phyloP scores from a whole-genome alignment of 1,140 invertebrate genomes.

The Bombus polaris region DNA sequence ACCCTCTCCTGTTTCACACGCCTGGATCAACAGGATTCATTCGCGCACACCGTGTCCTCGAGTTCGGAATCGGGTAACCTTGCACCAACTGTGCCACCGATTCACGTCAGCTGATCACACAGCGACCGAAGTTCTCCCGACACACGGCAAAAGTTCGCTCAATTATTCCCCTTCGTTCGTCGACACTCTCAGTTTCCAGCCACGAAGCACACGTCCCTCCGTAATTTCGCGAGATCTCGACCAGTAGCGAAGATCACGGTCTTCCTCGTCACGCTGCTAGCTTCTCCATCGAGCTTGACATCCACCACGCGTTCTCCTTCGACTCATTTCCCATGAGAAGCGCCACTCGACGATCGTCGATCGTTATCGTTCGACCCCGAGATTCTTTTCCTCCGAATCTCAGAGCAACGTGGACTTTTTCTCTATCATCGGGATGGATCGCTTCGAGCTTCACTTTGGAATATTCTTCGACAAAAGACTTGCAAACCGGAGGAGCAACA shows the following conservation, averaged over 20 bases:
- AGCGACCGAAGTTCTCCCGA: constrained; percentile 24
- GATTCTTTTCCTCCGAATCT: not conserved
- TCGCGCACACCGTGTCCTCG: constrained; percentile 15
- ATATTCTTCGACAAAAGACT: not conserved
- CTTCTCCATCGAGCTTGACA: constrained; percentile 54
- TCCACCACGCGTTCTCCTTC: constrained; percentile 14
- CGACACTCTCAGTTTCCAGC: not conserved
- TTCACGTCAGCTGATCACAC: constrained; percentile 34
- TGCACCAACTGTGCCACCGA: constrained; percentile 4
- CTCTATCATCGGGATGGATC: not conserved
- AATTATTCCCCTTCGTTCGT: constrained; percentile 11
- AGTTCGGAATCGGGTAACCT: not conserved
- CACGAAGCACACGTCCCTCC: not conserved
- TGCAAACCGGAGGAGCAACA: not conserved
- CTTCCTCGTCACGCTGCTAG: constrained; percentile 51
- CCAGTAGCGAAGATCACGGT: not conserved
- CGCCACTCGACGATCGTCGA: not conserved
- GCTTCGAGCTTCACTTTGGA: not conserved
- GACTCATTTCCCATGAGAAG: constrained; percentile 33
- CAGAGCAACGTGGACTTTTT: not conserved
- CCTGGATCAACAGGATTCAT: constrained; percentile 49
- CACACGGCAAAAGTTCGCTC: not conserved
- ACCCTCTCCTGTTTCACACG: constrained; percentile 37
- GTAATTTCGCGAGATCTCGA: constrained; percentile 11
- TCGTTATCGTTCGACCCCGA: not conserved